phyloP scores from a whole-genome alignment of 2,113 vertebrate species.

The Saiga tatarica region DNA sequence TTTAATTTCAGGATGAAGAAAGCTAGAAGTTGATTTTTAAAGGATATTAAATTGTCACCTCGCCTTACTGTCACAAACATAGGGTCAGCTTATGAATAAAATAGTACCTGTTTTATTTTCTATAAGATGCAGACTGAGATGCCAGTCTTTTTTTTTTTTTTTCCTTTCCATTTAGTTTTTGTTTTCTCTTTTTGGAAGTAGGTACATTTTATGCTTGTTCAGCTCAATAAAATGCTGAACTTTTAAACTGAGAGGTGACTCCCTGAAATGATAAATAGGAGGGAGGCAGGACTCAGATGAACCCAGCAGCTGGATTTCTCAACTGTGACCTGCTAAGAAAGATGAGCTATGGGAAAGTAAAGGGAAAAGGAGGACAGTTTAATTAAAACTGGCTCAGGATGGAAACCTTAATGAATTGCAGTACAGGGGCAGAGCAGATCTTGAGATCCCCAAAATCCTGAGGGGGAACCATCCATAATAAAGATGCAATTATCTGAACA shows the following conservation, averaged over 20 bases:
- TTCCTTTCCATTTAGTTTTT: background rate
- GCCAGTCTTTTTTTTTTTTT: background rate
- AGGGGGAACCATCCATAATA: constrained; percentile 60
- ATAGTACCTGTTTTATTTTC: constrained; percentile 25
- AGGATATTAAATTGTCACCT: background rate
- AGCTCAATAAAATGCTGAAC: constrained; percentile 17
- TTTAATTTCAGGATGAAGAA: constrained; percentile 18
- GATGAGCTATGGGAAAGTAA: background rate
- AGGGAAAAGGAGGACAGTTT: constrained; percentile 42
- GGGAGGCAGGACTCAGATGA: background rate
- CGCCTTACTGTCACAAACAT: background rate
- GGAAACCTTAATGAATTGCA: constrained; percentile 63
- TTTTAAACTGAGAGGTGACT: background rate
- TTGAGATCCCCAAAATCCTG: constrained; percentile 37
- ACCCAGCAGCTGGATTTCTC: constrained; percentile 30
- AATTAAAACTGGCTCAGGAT: constrained; percentile 70
- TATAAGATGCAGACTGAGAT: background rate
- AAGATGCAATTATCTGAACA: constrained; percentile 68
- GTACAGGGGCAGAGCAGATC: background rate
- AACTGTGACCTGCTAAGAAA: constrained; percentile 23
- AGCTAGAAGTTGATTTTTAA: background rate
- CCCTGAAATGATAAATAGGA: background rate
- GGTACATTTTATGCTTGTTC: background rate
- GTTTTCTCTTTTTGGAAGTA: background rate
- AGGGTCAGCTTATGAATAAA: background rate